Base-by-base conservation (phyloP, 2,113 vertebrate genomes). In the Mungos mungo region DNA sequence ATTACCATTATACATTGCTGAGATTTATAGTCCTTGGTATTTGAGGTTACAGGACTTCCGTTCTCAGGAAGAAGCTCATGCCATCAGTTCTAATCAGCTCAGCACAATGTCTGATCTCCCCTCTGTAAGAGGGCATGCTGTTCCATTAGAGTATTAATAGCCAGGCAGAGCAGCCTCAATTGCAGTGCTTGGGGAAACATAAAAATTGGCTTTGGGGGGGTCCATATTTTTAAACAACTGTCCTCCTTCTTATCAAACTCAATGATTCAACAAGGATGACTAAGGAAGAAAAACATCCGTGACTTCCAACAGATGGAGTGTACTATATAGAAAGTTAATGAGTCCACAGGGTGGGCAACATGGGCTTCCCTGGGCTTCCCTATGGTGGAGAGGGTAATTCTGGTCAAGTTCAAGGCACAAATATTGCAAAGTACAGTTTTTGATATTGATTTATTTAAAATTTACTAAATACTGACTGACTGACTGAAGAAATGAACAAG, bases 71-170 rank as follows among this genome's bases (percentile, higher is more conserved):
- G 98, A 98, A 96, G 88, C 97, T 98, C 69, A 97, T 90, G 92
- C 91, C 98, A 93, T 98, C 96, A 92, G 97, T 98, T 97, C 98
- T 98, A 96, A 98, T 98, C 97, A 97, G 50, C 97, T 97, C 98
- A 97, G 98, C 95, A 94, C 83, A 98, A 98, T 87, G 94, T 96
- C 88, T 98, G 97, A 97, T 88, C 98, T 96, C 97, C 96, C 98
- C 86, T 96, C 95, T 95, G 45, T 84, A 93, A 93, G 95, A 96
- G 97, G 85, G 93, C 80, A 88, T 25, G 80, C 96, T 85, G 97
- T 74, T 97, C 97, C 98, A 98, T 98, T 96, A 98, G 93, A 96
- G 96, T 96, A 97, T 86, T 88, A 97, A 97, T 98, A 98, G 94
- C 90, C 89, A 97, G 95, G 87, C 92, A 90, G 50, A 93, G 60